Evolutionary conservation across 1,140 invertebrate genomes (phyloP).

Genomic region (fruit fly (Drosophila melanogaster)): DNA sequence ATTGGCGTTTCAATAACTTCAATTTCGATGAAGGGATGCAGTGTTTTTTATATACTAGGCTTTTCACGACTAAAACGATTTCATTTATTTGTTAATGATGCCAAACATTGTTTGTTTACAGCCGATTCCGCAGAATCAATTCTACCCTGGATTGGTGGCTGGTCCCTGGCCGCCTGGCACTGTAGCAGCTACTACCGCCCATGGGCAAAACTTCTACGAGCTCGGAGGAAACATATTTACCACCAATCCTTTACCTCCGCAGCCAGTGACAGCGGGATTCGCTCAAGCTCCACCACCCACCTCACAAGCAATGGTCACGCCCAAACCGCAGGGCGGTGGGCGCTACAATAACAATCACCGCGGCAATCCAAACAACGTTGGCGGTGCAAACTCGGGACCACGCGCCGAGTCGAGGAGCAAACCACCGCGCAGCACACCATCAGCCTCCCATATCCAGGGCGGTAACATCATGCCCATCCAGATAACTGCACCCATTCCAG

Average conservation of each 20-base stretch:
- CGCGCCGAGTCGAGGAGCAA: constrained; percentile 68
- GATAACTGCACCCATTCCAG: constrained; percentile 52
- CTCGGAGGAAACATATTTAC: constrained; percentile 89
- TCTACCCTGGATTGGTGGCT: constrained; percentile 70
- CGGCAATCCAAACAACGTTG: constrained; percentile 69
- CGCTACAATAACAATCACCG: constrained; percentile 73
- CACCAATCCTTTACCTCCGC: constrained; percentile 90
- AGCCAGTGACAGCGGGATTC: constrained; percentile 86
- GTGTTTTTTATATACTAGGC: background rate
- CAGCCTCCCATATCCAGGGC: constrained; percentile 62
- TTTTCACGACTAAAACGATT: background rate
- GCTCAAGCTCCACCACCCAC: constrained; percentile 75
- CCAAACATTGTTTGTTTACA: constrained; percentile 12
- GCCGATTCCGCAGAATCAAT: constrained; percentile 84
- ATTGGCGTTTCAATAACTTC: background rate
- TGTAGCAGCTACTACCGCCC: constrained; percentile 85
- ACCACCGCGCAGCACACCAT: constrained; percentile 63
- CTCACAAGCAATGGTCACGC: constrained; percentile 66
- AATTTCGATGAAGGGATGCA: background rate
- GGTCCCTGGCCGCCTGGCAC: constrained; percentile 72
- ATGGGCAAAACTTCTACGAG: constrained; percentile 88
- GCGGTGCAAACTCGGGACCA: constrained; percentile 46
- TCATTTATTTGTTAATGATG: background rate
- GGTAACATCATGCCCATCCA: constrained; percentile 71
- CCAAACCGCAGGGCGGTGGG: constrained; percentile 74